Percentiles rank a stretch among this genome's conserved stretches.
Conservation (phyloP, 2,888 invertebrate species). For the Sepioteuthis lessoniana region DNA sequence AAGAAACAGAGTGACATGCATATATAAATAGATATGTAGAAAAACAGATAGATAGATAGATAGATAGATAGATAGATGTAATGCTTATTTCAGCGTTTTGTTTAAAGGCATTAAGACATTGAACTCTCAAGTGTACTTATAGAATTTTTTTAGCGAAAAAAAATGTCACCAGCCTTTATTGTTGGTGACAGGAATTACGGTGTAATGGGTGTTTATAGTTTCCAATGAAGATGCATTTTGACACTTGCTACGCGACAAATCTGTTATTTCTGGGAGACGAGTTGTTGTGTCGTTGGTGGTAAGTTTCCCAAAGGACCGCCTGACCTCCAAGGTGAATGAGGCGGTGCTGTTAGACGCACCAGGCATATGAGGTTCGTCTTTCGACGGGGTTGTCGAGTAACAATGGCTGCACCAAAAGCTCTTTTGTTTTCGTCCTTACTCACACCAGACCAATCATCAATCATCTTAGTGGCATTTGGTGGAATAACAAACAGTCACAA, state of each 20-base stretch:
- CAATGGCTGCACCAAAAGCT: neutral
- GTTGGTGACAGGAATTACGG: neutral
- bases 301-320: neutral
- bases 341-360: neutral
- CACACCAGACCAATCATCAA: neutral
- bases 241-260: constrained; percentile 33
- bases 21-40: too few relatives aligned
- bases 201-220: neutral
- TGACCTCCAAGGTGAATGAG: neutral
- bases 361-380: neutral
- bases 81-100: neutral
- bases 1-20: too few relatives aligned
- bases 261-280: constrained; percentile 7
- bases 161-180: neutral
- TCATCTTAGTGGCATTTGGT: neutral
- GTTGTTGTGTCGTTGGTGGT: neutral
- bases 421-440: neutral
- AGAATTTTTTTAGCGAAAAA: neutral
- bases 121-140: neutral
- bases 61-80: neutral
- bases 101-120: neutral
- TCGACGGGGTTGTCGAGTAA: neutral
- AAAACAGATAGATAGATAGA: too few relatives aligned
- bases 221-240: constrained; percentile 2
- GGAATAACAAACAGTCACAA: neutral